Conservation (phyloP, 53 echinoderm and acorn worm genomes). For the Apostichopus leukothele region DNA sequence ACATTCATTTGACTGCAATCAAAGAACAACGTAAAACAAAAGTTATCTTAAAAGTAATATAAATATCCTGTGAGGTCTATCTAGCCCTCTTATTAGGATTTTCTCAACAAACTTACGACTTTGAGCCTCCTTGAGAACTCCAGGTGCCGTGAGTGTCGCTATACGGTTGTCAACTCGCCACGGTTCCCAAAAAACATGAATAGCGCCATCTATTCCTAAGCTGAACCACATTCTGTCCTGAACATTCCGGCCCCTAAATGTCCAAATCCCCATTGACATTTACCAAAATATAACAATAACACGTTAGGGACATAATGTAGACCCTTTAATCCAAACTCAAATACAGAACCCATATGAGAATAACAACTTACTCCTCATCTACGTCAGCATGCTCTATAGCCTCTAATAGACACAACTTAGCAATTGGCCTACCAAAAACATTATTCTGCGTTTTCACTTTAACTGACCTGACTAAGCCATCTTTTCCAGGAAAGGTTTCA, state of each 20-base stretch:
- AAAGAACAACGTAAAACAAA: too few species aligned
- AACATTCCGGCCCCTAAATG: slow-evolving; percentile 37
- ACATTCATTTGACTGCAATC: too few species aligned
- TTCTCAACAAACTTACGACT: too few species aligned
- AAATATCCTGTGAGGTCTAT: too few species aligned
- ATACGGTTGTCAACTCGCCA: too few species aligned
- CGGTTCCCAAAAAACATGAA: too few species aligned
- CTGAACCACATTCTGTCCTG: background rate
- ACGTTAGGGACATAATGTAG: background rate
- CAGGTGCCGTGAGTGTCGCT: too few species aligned
- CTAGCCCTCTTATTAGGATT: too few species aligned
- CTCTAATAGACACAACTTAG: slow-evolving; percentile 59
- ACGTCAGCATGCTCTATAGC: slow-evolving; percentile 4
- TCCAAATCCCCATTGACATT: background rate
- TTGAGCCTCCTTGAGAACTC: too few species aligned
- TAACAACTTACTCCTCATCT: background rate
- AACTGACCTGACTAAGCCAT: slow-evolving; percentile 54
- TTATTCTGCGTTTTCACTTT: slow-evolving; percentile 50
- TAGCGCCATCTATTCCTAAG: too few species aligned
- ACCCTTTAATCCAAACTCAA: background rate
- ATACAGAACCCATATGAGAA: background rate
- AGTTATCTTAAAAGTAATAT: too few species aligned
- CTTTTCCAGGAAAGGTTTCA: slow-evolving; percentile 54
- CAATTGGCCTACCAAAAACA: slow-evolving; percentile 60
- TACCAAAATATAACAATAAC: background rate